Percentiles rank a stretch among this genome's conserved stretches.
These are phyloP conservation scores for Xanthia togata DNA, from an alignment of 2,888 invertebrate species.

Conservation along the genomic window DNA sequence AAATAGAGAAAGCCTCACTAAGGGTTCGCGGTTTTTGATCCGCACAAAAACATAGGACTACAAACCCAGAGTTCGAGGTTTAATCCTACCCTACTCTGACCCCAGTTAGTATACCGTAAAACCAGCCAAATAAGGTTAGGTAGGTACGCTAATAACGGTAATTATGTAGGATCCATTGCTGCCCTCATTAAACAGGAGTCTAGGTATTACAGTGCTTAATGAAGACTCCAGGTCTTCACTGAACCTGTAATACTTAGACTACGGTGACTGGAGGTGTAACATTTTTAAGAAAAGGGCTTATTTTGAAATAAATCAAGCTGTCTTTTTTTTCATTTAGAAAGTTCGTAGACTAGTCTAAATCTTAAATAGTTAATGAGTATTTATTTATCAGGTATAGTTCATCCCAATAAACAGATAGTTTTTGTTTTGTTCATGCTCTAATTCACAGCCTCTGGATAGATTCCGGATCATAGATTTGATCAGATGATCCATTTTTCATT, in stretches of 20 bases:
- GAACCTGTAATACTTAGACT: too few relatives aligned
- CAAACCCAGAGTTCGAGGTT: neutral
- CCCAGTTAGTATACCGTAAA: conserved; percentile 11
- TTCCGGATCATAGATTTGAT: too few relatives aligned
- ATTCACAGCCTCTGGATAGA: neutral
- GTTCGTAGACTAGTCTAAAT: neutral
- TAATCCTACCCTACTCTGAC: conserved; percentile 11
- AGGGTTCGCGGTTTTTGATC: conserved; percentile 6
- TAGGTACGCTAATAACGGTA: conserved; percentile 18
- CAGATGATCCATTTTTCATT: neutral
- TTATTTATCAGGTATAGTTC: neutral
- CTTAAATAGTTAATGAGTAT: neutral
- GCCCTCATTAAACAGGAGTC: conserved; percentile 17
- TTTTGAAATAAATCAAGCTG: neutral
- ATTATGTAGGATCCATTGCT: conserved; percentile 21
- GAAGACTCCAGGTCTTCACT: neutral
- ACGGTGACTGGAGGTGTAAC: neutral
- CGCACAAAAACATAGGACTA: conserved; percentile 14
- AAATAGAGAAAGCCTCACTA: neutral
- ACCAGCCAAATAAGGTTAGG: conserved; percentile 2
- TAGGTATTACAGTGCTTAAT: conserved; percentile 2
- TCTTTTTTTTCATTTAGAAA: neutral
- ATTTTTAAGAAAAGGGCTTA: neutral
- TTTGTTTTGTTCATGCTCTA: too few relatives aligned
- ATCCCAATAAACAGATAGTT: neutral